Percentiles rank a stretch among this genome's conserved stretches.
Conservation (phyloP, 1,140 invertebrate species). For the Adelges cooleyi region DNA sequence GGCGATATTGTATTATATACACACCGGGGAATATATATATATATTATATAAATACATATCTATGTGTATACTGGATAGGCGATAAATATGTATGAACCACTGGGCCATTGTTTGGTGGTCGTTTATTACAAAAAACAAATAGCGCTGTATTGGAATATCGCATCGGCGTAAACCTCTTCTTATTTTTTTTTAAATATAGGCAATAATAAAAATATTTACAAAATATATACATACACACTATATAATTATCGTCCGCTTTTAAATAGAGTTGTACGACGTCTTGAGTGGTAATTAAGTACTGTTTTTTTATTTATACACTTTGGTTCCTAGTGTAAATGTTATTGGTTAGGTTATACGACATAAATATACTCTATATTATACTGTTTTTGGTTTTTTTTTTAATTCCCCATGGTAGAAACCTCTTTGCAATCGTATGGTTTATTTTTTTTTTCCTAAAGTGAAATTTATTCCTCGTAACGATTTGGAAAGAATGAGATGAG, state of each 20-base stretch:
- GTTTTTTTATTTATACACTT: no score
- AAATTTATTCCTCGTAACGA: slow-evolving; percentile 22
- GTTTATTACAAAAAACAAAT: background rate
- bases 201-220: no score
- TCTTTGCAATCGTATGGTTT: background rate
- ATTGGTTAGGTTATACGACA: no score
- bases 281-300: no score
- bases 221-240: no score
- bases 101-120: background rate
- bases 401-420: background rate
- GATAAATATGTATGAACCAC: background rate
- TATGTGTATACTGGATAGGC: background rate
- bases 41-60: no score
- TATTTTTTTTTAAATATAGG: no score
- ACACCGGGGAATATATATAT: background rate
- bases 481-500: slow-evolving; percentile 20
- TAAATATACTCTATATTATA: no score
- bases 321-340: no score
- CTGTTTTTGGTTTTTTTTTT: no score
- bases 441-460: slow-evolving; percentile 12
- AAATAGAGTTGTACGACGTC: no score
- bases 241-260: no score
- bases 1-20: background rate
- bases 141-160: background rate
- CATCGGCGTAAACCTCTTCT: background rate